These are phyloP conservation scores for Temnothorax ravouxi DNA, from an alignment of 2,888 invertebrate genomes.

Conservation along the genomic window DNA sequence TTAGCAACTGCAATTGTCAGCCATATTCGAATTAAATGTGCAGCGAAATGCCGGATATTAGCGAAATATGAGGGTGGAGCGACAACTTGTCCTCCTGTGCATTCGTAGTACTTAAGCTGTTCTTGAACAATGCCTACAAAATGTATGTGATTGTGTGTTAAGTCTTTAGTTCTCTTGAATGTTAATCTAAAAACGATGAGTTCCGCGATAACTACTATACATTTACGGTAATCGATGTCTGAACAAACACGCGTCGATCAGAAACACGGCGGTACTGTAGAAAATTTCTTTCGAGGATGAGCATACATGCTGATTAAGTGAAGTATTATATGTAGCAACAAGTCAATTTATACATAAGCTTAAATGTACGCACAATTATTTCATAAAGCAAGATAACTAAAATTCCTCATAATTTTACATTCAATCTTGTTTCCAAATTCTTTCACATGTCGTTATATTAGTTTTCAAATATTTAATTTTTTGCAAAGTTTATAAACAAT, in stretches of 20 bases:
- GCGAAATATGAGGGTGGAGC: background rate
- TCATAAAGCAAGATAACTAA: constrained; percentile 1
- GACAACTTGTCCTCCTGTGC: background rate
- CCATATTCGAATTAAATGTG: constrained; percentile 10
- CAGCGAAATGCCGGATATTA: constrained; percentile 30
- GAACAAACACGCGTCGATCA: background rate
- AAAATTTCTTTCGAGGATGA: constrained; percentile 29
- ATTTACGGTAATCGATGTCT: constrained; percentile 32
- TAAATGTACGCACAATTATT: constrained; percentile 42
- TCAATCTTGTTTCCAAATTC: background rate
- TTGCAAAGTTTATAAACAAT: background rate
- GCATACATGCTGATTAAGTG: background rate
- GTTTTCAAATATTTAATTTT: background rate
- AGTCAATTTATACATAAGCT: constrained; percentile 15
- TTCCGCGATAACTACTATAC: constrained; percentile 45
- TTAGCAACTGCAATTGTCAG: background rate
- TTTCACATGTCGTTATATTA: background rate
- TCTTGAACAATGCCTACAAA: constrained; percentile 30
- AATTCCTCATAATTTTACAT: background rate
- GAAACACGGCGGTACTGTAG: background rate
- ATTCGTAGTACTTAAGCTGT: constrained; percentile 62
- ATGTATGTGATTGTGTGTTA: constrained; percentile 34
- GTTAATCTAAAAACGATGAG: constrained; percentile 12
- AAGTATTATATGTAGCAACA: constrained; percentile 14
- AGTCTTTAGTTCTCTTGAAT: background rate